Conservation (phyloP, 2,888 invertebrate species). For the Orchestes rusci region DNA sequence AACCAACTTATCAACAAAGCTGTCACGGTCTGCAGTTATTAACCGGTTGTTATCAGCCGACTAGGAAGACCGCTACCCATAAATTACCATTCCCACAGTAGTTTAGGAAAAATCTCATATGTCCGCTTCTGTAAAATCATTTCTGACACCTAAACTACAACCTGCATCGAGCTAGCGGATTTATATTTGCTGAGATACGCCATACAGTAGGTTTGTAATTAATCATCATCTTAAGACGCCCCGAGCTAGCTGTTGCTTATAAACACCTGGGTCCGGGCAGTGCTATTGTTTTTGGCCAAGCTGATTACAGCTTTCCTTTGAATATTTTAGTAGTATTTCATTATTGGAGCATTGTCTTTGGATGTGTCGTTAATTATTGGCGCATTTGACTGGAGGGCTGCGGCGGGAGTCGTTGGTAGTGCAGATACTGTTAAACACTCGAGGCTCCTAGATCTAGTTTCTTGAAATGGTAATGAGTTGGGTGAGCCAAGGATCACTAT, state of each 20-base stretch:
- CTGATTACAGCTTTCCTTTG: conserved; percentile 24
- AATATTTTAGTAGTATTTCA: conserved; percentile 25
- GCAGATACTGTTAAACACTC: too few relatives aligned
- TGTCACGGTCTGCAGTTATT: too few relatives aligned
- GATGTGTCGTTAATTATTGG: too few relatives aligned
- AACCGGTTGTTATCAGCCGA: too few relatives aligned
- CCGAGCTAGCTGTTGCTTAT: conserved; percentile 28
- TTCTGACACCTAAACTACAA: conserved; percentile 20
- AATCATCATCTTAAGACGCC: conserved; percentile 37
- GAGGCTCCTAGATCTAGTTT: too few relatives aligned
- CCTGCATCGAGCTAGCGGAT: conserved; percentile 24
- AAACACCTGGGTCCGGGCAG: conserved; percentile 38
- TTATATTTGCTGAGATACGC: conserved; percentile 33
- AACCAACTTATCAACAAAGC: too few relatives aligned
- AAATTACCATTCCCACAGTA: too few relatives aligned
- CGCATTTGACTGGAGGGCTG: conserved; percentile 18
- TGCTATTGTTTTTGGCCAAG: conserved; percentile 35
- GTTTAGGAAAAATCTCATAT: too few relatives aligned
- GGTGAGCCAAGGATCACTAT: too few relatives aligned
- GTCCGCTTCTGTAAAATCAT: conserved; percentile 18
- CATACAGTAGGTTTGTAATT: conserved; percentile 43
- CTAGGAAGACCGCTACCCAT: too few relatives aligned
- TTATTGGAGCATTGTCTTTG: conserved; percentile 20
- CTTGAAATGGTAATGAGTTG: too few relatives aligned
- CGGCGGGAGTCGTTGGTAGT: too few relatives aligned